Percentiles rank a stretch among this genome's conserved stretches.
phyloP scores from a whole-genome alignment of 2,797 vertebrate genomes.

The Erethizon dorsatum region DNA sequence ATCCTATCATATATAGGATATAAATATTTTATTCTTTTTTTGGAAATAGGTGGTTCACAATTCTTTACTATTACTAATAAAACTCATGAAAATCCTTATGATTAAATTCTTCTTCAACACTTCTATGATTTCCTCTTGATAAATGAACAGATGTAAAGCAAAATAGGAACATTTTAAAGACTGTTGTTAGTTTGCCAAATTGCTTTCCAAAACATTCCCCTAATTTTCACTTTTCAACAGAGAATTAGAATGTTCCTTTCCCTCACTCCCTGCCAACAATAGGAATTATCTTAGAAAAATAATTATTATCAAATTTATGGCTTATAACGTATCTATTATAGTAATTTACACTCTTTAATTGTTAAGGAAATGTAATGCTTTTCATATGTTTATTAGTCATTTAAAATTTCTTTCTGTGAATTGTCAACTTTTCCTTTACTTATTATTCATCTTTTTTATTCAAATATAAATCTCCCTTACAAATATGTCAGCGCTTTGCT shows the following conservation, averaged over 20 bases:
- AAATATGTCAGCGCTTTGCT: neutral
- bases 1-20: neutral
- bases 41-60: neutral
- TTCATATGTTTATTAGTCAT: conserved; percentile 59
- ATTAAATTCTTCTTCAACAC: neutral
- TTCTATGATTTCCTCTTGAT: conserved; percentile 41
- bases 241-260: conserved; percentile 31
- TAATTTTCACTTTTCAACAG: conserved; percentile 38
- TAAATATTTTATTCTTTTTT: neutral
- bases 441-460: conserved; percentile 21
- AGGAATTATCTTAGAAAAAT: conserved; percentile 65
- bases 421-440: conserved; percentile 24
- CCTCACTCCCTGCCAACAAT: neutral
- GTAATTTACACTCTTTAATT: conserved; percentile 68
- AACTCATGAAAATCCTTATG: conserved; percentile 46
- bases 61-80: conserved; percentile 29
- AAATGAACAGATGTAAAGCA: conserved; percentile 50
- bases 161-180: conserved; percentile 46
- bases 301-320: conserved; percentile 62
- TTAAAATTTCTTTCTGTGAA: conserved; percentile 1
- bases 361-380: conserved; percentile 56
- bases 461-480: neutral
- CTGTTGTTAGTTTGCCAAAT: conserved; percentile 63
- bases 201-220: conserved; percentile 34
- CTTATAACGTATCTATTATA: conserved; percentile 61